Percentiles rank a stretch among this genome's conserved stretches.
Conservation (phyloP, 2,888 invertebrate genomes). For the Drosophila engyochracea region DNA sequence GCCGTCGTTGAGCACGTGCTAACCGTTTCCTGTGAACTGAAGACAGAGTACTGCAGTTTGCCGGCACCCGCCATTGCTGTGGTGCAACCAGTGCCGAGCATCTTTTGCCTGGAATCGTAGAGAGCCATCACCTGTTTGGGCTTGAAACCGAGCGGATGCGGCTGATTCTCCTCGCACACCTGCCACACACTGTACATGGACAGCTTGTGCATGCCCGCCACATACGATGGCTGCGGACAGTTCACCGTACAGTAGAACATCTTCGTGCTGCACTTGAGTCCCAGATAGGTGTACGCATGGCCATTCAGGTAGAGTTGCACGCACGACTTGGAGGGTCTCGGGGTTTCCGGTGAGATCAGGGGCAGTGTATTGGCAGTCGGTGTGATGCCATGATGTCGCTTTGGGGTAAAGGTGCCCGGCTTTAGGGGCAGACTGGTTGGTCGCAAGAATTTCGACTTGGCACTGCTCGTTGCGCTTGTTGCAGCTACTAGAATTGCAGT, state of each 20-base stretch:
- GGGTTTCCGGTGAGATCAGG: constrained; percentile 95
- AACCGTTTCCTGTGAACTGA: constrained; percentile 81
- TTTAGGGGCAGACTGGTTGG: constrained; percentile 94
- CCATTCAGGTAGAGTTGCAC: constrained; percentile 95
- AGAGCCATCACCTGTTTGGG: constrained; percentile 89
- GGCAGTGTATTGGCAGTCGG: constrained; percentile 93
- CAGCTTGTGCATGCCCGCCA: constrained; percentile 94
- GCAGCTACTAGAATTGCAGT: background rate
- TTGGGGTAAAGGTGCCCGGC: constrained; percentile 93
- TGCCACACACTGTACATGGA: constrained; percentile 99
- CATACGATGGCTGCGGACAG: constrained; percentile 97
- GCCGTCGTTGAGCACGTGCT: constrained; percentile 78
- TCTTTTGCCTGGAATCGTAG: constrained; percentile 92
- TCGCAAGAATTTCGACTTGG: constrained; percentile 89
- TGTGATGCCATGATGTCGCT: constrained; percentile 93
- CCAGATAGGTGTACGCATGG: constrained; percentile 96
- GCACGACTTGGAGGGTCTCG: constrained; percentile 94
- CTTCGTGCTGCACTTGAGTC: constrained; percentile 95
- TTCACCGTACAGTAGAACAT: constrained; percentile 97
- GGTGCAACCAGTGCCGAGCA: constrained; percentile 60
- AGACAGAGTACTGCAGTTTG: constrained; percentile 68
- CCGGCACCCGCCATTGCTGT: constrained; percentile 70
- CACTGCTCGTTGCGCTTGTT: background rate
- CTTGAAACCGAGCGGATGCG: constrained; percentile 89
- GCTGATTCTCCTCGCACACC: constrained; percentile 90